These are phyloP conservation scores for Bungarus multicinctus DNA, from an alignment of 2,113 vertebrate genomes.

Conservation along the genomic window DNA sequence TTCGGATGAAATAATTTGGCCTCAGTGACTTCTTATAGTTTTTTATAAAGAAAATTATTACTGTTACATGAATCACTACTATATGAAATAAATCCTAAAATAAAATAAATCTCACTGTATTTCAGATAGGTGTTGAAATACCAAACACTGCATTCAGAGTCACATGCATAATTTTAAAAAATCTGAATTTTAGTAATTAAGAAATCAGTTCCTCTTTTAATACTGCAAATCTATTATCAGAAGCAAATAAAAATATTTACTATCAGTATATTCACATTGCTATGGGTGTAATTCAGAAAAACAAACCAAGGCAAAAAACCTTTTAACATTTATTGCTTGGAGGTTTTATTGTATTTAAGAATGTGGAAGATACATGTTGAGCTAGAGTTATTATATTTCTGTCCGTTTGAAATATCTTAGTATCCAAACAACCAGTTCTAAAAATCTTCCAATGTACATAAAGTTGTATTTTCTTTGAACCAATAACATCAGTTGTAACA, in stretches of 20 bases:
- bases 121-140: background rate
- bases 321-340: slow-evolving; percentile 21
- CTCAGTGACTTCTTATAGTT: background rate
- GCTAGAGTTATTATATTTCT: background rate
- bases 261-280: slow-evolving; percentile 31
- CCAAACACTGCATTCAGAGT: background rate
- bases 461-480: background rate
- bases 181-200: slow-evolving; percentile 47
- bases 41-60: background rate
- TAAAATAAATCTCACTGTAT: background rate
- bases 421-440: background rate
- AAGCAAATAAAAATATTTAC: slow-evolving; percentile 47
- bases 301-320: slow-evolving; percentile 1
- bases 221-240: slow-evolving; percentile 53
- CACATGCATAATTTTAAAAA: slow-evolving; percentile 49
- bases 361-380: background rate
- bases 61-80: background rate
- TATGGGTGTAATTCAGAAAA: background rate
- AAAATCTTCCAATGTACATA: background rate
- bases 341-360: slow-evolving; percentile 16
- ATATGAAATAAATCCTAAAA: background rate
- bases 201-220: background rate
- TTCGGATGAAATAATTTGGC: background rate
- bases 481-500: background rate
- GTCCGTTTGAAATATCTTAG: background rate